These are phyloP conservation scores for Hippocampus kuda DNA, from an alignment of 2,797 vertebrate genomes.

Conservation along the genomic window DNA sequence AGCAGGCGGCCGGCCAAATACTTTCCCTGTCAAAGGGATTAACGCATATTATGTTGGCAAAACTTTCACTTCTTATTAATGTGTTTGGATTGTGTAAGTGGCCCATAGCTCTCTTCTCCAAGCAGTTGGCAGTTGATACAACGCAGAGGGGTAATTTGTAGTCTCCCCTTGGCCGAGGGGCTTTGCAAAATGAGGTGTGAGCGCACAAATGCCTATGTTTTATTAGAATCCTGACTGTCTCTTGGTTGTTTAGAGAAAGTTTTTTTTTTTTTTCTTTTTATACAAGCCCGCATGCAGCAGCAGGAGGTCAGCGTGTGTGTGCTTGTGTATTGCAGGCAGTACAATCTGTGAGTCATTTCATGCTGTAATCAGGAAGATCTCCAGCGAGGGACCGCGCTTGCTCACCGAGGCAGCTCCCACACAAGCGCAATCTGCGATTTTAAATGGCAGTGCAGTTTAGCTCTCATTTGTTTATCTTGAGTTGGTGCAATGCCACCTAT, in stretches of 20 bases:
- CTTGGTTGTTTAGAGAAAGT: not conserved
- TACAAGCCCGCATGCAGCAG: not conserved
- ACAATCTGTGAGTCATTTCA: slow-evolving; percentile 4
- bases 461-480: not conserved
- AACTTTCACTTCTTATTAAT: not conserved
- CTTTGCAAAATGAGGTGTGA: not conserved
- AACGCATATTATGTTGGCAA: not conserved
- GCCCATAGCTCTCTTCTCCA: not conserved
- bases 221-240: not conserved
- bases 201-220: not conserved
- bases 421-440: not conserved
- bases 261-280: not conserved
- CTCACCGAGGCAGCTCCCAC: not conserved
- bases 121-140: not conserved
- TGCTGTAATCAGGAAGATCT: not conserved
- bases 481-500: slow-evolving; percentile 1
- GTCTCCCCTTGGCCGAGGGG: not conserved
- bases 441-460: not conserved
- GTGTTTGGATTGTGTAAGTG: slow-evolving; percentile 4
- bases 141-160: slow-evolving; percentile 1
- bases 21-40: slow-evolving; percentile 1
- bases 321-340: not conserved
- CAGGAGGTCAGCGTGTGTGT: not conserved
- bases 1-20: not conserved
- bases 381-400: not conserved